These are phyloP conservation scores for Botia almorhae DNA, from an alignment of 2,797 vertebrate genomes.

Conservation along the genomic window DNA sequence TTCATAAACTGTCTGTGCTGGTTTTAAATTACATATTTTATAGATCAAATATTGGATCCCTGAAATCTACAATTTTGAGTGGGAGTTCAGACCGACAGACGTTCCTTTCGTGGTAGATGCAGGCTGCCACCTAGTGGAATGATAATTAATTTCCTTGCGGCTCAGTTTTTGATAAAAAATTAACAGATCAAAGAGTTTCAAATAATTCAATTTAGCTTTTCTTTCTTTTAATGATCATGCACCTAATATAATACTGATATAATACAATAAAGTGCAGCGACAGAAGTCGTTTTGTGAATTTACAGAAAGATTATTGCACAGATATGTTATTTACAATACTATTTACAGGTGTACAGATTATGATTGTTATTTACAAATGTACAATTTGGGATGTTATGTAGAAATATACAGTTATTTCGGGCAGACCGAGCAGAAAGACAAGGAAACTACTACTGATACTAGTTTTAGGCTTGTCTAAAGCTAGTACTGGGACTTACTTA, in stretches of 20 bases:
- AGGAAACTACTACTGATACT: not conserved
- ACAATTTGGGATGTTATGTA: too few species aligned
- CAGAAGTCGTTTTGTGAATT: too few species aligned
- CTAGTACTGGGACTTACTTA: not conserved
- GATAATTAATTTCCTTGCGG: not conserved
- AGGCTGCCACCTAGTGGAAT: constrained; percentile 43
- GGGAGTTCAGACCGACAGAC: not conserved
- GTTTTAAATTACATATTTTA: not conserved
- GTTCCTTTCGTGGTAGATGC: constrained; percentile 2
- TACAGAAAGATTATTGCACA: too few species aligned
- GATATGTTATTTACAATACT: too few species aligned
- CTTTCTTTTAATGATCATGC: not conserved
- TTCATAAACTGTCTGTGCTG: not conserved
- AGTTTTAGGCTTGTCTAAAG: not conserved
- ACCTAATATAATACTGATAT: not conserved
- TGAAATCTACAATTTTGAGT: too few species aligned
- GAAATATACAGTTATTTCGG: too few species aligned
- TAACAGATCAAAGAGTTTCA: not conserved
- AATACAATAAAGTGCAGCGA: too few species aligned
- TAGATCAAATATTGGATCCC: not conserved
- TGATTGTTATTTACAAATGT: too few species aligned
- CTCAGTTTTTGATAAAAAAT: not conserved
- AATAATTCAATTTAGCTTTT: not conserved
- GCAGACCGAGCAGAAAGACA: not conserved
- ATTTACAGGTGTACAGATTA: too few species aligned